phyloP scores from a whole-genome alignment of 2,113 vertebrate genomes.

The Oxygymnocypris stewartii region DNA sequence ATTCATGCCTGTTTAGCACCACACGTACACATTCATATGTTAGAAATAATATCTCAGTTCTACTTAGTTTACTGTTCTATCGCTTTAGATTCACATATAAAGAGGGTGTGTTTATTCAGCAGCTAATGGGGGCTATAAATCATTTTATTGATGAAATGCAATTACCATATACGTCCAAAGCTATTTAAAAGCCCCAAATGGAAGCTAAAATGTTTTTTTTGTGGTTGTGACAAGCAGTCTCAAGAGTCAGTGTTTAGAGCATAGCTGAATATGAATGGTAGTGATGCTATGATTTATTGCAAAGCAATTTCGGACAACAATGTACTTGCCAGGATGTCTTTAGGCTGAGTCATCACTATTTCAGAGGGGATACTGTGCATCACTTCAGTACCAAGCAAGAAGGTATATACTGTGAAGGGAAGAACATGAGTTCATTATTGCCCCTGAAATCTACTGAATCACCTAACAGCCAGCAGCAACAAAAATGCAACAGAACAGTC shows the following conservation, averaged over 20 bases:
- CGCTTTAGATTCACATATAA: slow-evolving; percentile 34
- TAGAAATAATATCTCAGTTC: slow-evolving; percentile 26
- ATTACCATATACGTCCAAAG: slow-evolving; percentile 45
- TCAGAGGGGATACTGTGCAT: slow-evolving; percentile 17
- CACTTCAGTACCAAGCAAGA: slow-evolving; percentile 21
- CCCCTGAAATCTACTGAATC: slow-evolving; percentile 37
- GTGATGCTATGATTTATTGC: slow-evolving; percentile 55
- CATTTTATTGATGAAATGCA: slow-evolving; percentile 54
- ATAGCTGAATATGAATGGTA: slow-evolving; percentile 46
- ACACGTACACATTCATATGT: slow-evolving; percentile 30
- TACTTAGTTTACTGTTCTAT: slow-evolving; percentile 41
- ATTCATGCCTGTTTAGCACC: not conserved
- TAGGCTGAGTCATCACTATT: slow-evolving; percentile 29
- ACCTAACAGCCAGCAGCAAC: slow-evolving; percentile 33
- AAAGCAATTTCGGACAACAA: slow-evolving; percentile 29
- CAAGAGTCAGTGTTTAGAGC: slow-evolving; percentile 28
- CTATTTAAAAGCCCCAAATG: slow-evolving; percentile 42
- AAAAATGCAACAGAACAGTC: slow-evolving; percentile 51
- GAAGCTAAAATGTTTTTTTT: slow-evolving; percentile 32
- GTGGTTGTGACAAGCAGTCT: slow-evolving; percentile 33
- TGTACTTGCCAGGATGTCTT: slow-evolving; percentile 39
- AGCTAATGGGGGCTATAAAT: slow-evolving; percentile 55
- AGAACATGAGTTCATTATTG: slow-evolving; percentile 46
- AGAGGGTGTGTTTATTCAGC: slow-evolving; percentile 42
- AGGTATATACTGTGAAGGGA: slow-evolving; percentile 19